Conservation (phyloP, 1,140 invertebrate species). For the Trachymyrmex septentrionalis region DNA sequence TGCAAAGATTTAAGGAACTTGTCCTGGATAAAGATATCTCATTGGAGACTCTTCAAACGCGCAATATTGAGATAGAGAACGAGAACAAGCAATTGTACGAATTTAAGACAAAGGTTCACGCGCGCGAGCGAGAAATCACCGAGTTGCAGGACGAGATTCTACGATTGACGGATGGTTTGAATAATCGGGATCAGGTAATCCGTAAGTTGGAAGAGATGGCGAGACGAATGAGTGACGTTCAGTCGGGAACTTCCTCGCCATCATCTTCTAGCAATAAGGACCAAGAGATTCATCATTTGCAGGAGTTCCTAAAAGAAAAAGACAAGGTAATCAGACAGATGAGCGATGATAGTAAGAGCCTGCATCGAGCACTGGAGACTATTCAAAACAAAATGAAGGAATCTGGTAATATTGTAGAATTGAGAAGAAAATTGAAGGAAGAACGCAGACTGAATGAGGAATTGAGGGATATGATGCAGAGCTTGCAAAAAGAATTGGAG, state of each 20-base stretch:
- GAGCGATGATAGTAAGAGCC: slow-evolving; percentile 86
- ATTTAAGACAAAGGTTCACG: slow-evolving; percentile 77
- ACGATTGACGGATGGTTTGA: slow-evolving; percentile 79
- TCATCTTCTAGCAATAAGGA: slow-evolving; percentile 78
- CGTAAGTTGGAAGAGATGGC: slow-evolving; percentile 81
- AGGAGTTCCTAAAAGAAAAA: slow-evolving; percentile 88
- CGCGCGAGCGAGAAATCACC: slow-evolving; percentile 70
- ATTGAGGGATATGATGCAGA: slow-evolving; percentile 81
- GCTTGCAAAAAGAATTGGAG: slow-evolving; percentile 81
- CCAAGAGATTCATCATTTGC: slow-evolving; percentile 88
- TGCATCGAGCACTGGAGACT: slow-evolving; percentile 85
- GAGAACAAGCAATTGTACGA: slow-evolving; percentile 80
- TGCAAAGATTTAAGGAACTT: slow-evolving; percentile 77
- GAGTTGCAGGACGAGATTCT: slow-evolving; percentile 78
- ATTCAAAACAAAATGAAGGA: slow-evolving; percentile 87
- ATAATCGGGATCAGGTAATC: slow-evolving; percentile 79
- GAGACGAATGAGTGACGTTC: slow-evolving; percentile 71
- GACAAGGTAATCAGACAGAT: slow-evolving; percentile 87
- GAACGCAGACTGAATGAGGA: slow-evolving; percentile 81
- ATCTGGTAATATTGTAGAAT: slow-evolving; percentile 83
- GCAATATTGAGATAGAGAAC: slow-evolving; percentile 81
- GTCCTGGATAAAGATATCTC: slow-evolving; percentile 81
- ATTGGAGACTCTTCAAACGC: slow-evolving; percentile 80
- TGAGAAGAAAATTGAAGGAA: slow-evolving; percentile 83
- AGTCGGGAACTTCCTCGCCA: slow-evolving; percentile 75